Base-by-base conservation (phyloP, 92 coral and sea anemone genomes). In the Epizoanthus stellaris region DNA sequence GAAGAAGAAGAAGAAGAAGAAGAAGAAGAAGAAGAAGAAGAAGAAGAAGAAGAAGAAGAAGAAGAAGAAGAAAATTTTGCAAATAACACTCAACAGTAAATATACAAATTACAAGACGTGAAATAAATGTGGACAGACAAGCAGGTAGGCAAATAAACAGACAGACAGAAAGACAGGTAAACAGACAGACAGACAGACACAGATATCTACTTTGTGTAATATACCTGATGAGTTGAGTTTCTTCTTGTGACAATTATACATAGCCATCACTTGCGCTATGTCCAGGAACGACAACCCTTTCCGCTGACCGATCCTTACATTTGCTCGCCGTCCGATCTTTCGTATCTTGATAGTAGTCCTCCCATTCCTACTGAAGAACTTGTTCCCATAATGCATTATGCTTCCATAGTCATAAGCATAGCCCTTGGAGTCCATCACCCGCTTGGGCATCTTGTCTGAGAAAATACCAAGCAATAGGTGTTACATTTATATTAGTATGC, bases 321-420 rank as follows among this genome's bases (percentile, higher is more conserved):
- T 91, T 19, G 89, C 90, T 58, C 87, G 85, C 45, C 93, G 82
- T n/a, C 97, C 94, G 4, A 80, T 85, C 73, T 92, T 95, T 19
- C 95, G 89, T 49, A 96, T 90, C 76, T 92, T 95, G 14, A 96
- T 91, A 0, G 99, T 96, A 9, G 90, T 75, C 80, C 90, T 93
- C 38, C 88, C 87, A 85, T 94, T 96, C 84, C 83, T 91, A 80
- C 97, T 91, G 89, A 95, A 96, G 83, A 94, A 96, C 87, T 87
- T 93, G 19, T 92, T 76, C 11, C 99, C 99, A 49, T 96, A 96
- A 71, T 96, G 99, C 99, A 96, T 96, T 58, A 96, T 93, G 63
- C 98, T 94, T 87, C 88, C 92, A 73, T 93, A 96, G 86, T 96
- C 99, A 65, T 96, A 96, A 4, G 98, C 99, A 61, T 92, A 96